These are phyloP conservation scores for Bradypodion ventrale DNA, from an alignment of 2,797 vertebrate species.

Conservation along the genomic window DNA sequence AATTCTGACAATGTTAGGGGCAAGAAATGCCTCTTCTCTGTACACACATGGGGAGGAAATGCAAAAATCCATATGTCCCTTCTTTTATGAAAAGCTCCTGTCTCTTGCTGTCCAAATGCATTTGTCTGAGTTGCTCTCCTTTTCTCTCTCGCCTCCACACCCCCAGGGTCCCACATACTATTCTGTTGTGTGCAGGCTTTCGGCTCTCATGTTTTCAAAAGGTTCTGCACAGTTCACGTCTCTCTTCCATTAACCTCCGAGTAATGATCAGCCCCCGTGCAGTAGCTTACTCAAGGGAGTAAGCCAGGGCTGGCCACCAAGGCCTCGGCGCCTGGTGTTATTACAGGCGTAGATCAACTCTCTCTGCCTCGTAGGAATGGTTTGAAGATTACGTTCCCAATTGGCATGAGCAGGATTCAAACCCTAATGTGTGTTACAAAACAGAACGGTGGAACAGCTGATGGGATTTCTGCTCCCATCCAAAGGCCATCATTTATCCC, in stretches of 20 bases:
- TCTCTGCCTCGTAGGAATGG: background rate
- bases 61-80: background rate
- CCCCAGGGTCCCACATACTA: background rate
- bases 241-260: background rate
- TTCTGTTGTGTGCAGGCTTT: background rate
- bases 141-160: background rate
- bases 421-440: background rate
- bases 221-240: conserved; percentile 14
- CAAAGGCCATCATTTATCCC: background rate
- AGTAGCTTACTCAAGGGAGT: background rate
- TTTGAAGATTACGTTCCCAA: background rate
- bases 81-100: background rate
- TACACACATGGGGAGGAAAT: background rate
- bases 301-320: background rate
- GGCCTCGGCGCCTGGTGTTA: background rate
- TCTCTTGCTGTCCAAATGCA: accelerated
- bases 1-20: background rate
- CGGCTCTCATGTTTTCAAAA: accelerated
- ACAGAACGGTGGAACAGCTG: background rate
- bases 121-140: background rate
- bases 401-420: background rate
- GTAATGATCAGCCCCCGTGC: background rate
- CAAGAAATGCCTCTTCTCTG: background rate
- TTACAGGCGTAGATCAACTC: background rate
- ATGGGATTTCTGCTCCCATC: accelerated